These are phyloP conservation scores for Metalampra italica DNA, from an alignment of 2,888 invertebrate genomes.

Conservation along the genomic window DNA sequence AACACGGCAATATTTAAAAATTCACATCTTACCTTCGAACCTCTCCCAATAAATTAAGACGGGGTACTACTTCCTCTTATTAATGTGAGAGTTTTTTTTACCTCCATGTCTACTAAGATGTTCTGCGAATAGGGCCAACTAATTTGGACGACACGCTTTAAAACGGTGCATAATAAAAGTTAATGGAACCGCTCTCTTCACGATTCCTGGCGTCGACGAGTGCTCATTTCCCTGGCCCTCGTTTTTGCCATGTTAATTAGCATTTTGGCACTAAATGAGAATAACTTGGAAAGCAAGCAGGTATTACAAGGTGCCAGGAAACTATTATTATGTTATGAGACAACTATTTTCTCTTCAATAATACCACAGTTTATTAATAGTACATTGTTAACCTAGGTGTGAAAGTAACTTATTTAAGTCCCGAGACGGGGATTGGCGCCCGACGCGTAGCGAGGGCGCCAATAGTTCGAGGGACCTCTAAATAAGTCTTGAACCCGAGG, in stretches of 20 bases:
- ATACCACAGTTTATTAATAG: no score
- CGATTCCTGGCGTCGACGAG: constrained; percentile 65
- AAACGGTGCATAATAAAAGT: constrained; percentile 75
- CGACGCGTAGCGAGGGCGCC: no score
- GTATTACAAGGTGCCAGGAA: constrained; percentile 22
- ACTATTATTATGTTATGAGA: constrained; percentile 20
- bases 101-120: constrained; percentile 40
- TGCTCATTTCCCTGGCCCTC: constrained; percentile 63
- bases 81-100: background rate
- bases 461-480: no score
- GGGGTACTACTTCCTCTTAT: background rate
- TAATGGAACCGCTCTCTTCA: constrained; percentile 67
- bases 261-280: constrained; percentile 71
- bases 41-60: no score
- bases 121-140: constrained; percentile 68
- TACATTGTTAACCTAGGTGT: background rate
- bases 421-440: no score
- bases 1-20: no score
- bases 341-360: no score
- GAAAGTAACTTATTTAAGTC: no score
- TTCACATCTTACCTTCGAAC: no score
- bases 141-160: constrained; percentile 73
- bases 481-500: no score
- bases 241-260: constrained; percentile 69
- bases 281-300: constrained; percentile 45